Evolutionary conservation across 2,797 vertebrate genomes (phyloP), one percentile per base, ranked within the genome.

Genomic region (Botia kubotai): DNA sequence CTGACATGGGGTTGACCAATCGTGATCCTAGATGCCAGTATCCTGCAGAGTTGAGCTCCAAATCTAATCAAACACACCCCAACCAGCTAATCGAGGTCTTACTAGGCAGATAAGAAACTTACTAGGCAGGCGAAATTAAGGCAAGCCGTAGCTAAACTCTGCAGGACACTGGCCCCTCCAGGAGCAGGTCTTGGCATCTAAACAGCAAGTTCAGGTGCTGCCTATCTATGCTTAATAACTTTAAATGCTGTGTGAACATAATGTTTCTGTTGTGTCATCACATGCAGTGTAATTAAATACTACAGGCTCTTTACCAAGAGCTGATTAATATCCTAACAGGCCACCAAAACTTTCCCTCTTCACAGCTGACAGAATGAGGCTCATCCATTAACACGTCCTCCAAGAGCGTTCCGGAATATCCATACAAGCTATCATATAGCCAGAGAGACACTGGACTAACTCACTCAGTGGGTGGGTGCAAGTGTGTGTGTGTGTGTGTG

Each of bases 321-420:
- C 43, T 17, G 29, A 79, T 79, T 78, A 78, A 29, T 55, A 78
- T 78, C 76, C 55, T 50, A 71, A 62, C 57, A 26, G 39, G 48
- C 46, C 79, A 78, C 75, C 72, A 79, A 80, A 72, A 75, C 60
- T 23, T 58, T 72, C 80, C 62, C 75, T 72, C 67, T 75, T 68
- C 62, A 46, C 29, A 73, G 67, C 74, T 71, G 50, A 80, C 77
- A 67, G 65, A 78, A 69, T 39, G 65, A 79, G 71, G 46, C 75
- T 75, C 73, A 46, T 81, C 89, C 86, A 88, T 75, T 87, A 85
- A 87, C 89, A 91, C 86, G 71, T 89, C 87, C 88, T 85, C 79
- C 85, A 87, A 80, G 83, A 76, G 85, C 81, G 77, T 75, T 84
- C 87, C 74, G 73, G 78, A 90, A 92, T 89, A 91, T 93, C 88